These are phyloP conservation scores for Craseonycteris thonglongyai DNA, from an alignment of 2,113 vertebrate species.

Conservation along the genomic window DNA sequence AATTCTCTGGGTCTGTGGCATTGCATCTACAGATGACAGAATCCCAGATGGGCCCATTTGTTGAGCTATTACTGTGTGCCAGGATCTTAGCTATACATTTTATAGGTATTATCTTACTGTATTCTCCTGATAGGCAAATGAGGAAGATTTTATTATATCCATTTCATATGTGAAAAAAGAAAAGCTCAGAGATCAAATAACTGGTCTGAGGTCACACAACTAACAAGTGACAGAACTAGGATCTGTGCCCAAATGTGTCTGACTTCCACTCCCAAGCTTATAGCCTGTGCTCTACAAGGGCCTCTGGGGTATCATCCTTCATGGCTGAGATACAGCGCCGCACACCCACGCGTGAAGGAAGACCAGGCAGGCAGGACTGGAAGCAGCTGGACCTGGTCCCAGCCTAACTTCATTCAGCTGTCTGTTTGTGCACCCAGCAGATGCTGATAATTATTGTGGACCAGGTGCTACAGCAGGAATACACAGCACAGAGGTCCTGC, in stretches of 20 bases:
- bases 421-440: neutral
- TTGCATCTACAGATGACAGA: neutral
- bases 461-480: neutral
- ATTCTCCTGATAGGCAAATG: neutral
- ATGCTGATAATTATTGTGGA: neutral
- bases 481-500: neutral
- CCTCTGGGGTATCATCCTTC: neutral
- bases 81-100: neutral
- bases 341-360: neutral
- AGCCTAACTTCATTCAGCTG: neutral
- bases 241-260: neutral
- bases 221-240: neutral
- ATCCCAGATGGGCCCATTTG: neutral
- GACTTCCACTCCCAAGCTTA: neutral
- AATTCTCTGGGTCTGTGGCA: neutral
- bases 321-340: neutral
- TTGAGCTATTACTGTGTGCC: neutral
- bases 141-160: neutral
- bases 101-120: neutral
- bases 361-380: neutral
- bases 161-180: neutral
- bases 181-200: conserved; percentile 3
- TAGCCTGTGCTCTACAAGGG: neutral
- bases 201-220: neutral
- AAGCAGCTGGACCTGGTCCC: neutral